These are phyloP conservation scores for Chrysopa pallens DNA, from an alignment of 1,140 invertebrate genomes.

Conservation along the genomic window DNA sequence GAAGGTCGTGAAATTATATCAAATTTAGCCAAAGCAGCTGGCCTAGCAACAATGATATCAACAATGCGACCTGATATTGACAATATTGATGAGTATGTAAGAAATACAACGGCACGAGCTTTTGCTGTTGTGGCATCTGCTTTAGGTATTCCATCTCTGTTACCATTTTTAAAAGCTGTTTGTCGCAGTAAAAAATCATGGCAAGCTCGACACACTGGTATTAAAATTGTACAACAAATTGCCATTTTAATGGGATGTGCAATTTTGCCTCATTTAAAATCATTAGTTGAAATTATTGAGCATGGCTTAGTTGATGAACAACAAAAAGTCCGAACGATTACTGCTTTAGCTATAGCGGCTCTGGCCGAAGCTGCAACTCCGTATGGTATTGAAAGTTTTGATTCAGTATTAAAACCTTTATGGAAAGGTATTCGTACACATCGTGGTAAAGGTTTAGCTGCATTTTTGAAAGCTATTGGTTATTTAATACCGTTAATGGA, in stretches of 20 bases:
- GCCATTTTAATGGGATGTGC: conserved; percentile 99
- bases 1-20: conserved; percentile 99
- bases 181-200: conserved; percentile 99
- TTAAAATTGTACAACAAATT: conserved; percentile 99
- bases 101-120: conserved; percentile 96
- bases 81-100: conserved; percentile 98
- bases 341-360: conserved; percentile 94
- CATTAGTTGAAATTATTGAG: conserved; percentile 98
- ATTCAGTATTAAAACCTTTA: conserved; percentile 95
- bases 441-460: conserved; percentile 94
- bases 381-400: conserved; percentile 99
- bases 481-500: conserved; percentile 99
- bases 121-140: conserved; percentile 99
- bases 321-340: conserved; percentile 90
- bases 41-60: conserved; percentile 99
- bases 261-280: conserved; percentile 94
- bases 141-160: conserved; percentile 89
- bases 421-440: conserved; percentile 99
- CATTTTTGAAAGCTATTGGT: conserved; percentile 98
- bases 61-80: conserved; percentile 99
- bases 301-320: conserved; percentile 82
- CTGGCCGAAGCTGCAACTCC: conserved; percentile 96
- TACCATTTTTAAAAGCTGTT: conserved; percentile 98
- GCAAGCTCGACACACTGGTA: conserved; percentile 98
- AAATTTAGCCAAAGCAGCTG: conserved; percentile 98